phyloP scores from a whole-genome alignment of 2,888 invertebrate genomes.

The Galerucella pusilla region DNA sequence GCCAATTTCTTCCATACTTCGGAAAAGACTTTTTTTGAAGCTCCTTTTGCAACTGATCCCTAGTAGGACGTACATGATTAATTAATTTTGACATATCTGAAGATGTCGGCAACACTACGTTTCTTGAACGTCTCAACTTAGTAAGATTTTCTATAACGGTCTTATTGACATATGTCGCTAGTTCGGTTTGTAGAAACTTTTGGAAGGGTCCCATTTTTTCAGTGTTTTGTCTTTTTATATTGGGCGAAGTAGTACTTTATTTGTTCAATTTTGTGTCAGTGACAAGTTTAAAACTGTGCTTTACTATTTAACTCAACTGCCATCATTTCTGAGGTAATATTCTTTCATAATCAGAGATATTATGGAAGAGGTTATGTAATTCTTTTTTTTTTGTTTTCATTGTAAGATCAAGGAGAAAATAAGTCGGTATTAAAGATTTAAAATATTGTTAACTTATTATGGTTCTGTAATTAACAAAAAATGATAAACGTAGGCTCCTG shows the following conservation, averaged over 20 bases:
- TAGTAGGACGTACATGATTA: not conserved
- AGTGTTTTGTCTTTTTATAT: no score
- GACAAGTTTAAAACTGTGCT: no score
- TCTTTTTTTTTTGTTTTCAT: no score
- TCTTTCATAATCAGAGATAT: no score
- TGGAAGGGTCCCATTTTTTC: not conserved
- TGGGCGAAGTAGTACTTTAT: no score
- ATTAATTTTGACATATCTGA: slow-evolving; percentile 23
- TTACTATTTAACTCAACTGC: no score
- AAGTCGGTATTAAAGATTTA: no score
- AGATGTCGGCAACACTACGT: slow-evolving; percentile 22
- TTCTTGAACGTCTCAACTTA: slow-evolving; percentile 20
- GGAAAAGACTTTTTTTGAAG: not conserved
- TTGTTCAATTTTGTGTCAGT: no score
- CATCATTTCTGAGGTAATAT: no score
- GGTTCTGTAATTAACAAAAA: slow-evolving; percentile 23
- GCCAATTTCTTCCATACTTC: slow-evolving; percentile 16
- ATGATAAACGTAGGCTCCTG: slow-evolving; percentile 15
- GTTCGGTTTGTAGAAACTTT: slow-evolving; percentile 28
- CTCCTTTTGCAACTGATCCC: not conserved
- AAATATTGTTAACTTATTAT: slow-evolving; percentile 16
- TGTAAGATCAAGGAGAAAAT: not conserved
- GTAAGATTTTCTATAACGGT: slow-evolving; percentile 25
- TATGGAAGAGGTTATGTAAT: no score
- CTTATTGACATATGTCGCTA: slow-evolving; percentile 23